Evolutionary conservation across 1,140 invertebrate genomes (phyloP), one percentile per base, ranked within the genome.

Genomic region (Drosophila parabipectinata): DNA sequence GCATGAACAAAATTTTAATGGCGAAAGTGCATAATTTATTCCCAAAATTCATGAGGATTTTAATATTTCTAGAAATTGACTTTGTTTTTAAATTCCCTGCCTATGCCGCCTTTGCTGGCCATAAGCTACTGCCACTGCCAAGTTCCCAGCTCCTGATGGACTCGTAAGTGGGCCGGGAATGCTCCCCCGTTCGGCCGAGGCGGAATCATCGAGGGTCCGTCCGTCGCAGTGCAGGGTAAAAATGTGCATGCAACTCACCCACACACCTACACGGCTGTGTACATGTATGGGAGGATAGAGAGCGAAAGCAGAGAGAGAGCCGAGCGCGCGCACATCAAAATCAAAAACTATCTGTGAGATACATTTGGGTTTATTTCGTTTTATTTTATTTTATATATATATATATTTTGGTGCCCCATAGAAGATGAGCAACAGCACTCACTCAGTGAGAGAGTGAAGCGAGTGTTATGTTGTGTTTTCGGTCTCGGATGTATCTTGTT

Each of bases 341-440:
- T 83, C 81, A 72, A 81, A 72, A 84, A 84, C 81, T 69, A 78
- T 63, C 63, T 75, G 54, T 83, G 72, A 75, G 82, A 87, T 79
- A 87, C 82, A 87, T 87, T 85, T 87, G 74, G 71, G 67, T 62
- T 85, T 82, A 67, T 87, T 77, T 77, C 66, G 63, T 68, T 60
- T 71, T 77, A 67, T 83, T 84, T 79, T 72, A 52, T 72, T 69
- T 73, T 73, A 15, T 15, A 15, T 67, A 67, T 63, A 60, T 74
- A 74, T 74, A 72, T 68, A 64, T 74, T 77, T 79, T 83, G 82
- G 87, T 77, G 79, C 72, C 77, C 60, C 72, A 64, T 77, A 73
- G 73, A 72, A 66, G 82, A 77, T 77, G 74, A 81, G 55, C 57
- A 77, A 60, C 74, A 84, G 75, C 62, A 75, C 34, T 37, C 41